These are phyloP conservation scores for Grammomys surdaster DNA, from an alignment of 2,113 vertebrate genomes.

Conservation along the genomic window DNA sequence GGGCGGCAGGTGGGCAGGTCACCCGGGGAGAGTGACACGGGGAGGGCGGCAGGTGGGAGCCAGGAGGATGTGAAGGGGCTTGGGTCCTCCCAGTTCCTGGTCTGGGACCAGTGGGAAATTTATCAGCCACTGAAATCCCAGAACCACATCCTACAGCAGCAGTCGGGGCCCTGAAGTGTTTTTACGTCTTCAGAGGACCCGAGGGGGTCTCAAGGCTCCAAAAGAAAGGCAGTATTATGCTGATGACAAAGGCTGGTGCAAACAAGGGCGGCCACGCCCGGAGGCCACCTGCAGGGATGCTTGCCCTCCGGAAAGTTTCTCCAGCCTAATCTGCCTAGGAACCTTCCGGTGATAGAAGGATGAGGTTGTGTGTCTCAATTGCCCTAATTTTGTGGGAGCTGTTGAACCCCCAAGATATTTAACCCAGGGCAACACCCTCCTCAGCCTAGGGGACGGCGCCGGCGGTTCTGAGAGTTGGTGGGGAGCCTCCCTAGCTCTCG, in stretches of 20 bases:
- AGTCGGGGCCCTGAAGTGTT: rapidly evolving
- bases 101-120: rapidly evolving
- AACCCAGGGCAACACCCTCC: not conserved
- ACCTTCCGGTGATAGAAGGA: not conserved
- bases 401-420: not conserved
- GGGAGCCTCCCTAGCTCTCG: conserved; percentile 70
- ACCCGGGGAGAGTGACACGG: not conserved
- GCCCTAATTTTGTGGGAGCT: not conserved
- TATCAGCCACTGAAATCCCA: not conserved
- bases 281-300: not conserved
- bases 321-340: not conserved
- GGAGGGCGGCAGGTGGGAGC: not conserved
- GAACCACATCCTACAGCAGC: rapidly evolving
- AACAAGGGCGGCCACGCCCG: rapidly evolving
- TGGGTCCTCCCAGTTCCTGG: not conserved
- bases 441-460: not conserved
- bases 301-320: not conserved
- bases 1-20: not conserved
- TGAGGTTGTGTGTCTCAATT: not conserved
- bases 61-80: not conserved
- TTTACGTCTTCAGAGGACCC: not conserved
- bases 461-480: conserved; percentile 49
- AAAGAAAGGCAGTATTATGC: not conserved
- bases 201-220: no score
- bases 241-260: conserved; percentile 25